These are phyloP conservation scores for Metellina segmentata DNA, from an alignment of 2,888 invertebrate genomes.

Conservation along the genomic window DNA sequence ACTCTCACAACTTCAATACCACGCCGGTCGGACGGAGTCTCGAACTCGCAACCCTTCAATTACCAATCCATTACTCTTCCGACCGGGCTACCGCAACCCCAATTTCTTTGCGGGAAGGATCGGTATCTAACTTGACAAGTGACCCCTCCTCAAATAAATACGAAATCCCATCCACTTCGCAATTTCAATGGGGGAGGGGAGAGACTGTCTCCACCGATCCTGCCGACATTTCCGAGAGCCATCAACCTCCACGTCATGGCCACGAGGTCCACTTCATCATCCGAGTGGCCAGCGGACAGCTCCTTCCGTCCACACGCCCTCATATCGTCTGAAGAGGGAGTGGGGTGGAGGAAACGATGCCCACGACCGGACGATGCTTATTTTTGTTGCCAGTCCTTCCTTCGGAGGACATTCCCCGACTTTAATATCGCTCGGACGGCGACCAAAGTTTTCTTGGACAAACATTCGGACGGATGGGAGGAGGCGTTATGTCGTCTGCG, in stretches of 20 bases:
- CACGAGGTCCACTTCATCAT: background rate
- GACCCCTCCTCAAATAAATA: background rate
- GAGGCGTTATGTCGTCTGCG: constrained; percentile 37
- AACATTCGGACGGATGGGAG: constrained; percentile 44
- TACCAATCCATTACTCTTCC: no score
- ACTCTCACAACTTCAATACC: no score
- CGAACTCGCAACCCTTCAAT: no score
- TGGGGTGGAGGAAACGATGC: background rate
- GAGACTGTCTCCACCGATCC: background rate
- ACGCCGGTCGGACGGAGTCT: no score
- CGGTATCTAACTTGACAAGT: background rate
- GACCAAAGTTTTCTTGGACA: constrained; percentile 55
- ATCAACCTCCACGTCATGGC: background rate
- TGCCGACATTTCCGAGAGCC: background rate
- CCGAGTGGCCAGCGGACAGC: no score
- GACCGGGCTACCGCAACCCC: background rate
- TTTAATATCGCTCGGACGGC: constrained; percentile 5
- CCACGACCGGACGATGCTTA: background rate
- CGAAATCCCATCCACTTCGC: background rate
- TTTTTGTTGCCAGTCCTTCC: background rate
- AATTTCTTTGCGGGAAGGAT: background rate
- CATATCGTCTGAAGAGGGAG: no score
- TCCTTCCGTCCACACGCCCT: no score
- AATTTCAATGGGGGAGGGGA: background rate
- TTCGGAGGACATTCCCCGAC: background rate